Base-by-base conservation (phyloP, 2,113 vertebrate species). In the Urocolius indicus region DNA sequence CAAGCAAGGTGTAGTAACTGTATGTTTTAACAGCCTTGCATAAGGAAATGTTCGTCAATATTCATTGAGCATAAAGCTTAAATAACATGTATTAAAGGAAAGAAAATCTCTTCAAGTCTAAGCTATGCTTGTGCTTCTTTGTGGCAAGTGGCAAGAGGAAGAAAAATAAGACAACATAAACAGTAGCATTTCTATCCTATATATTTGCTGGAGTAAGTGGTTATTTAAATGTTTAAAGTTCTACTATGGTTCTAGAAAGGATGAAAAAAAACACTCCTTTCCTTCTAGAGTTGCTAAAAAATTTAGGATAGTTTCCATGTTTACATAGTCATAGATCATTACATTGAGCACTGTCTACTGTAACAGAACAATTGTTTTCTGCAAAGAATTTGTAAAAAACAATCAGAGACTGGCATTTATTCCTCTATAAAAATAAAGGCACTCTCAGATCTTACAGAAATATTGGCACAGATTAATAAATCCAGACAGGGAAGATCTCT, bases 401-500 rank as follows among this genome's bases (percentile, higher is more conserved):
- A 68, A 66, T 83, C 3, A 72, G 89, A 94, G 89, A 89, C 51
- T 92, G 80, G 86, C 58, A 94, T 94, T 91, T 87, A 95, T 95
- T 95, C 87, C 65, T 89, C 88, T 59, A 1, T 18, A 81, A 95
- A 95, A 29, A 96, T 83, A 93, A 96, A 96, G 90, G 46, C 66
- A 0, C 72, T 73, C 67, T 93, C 78, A 89, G 66, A 61, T 90
- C 69, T 83, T 55, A 84, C 52, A 94, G 49, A 88, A 97, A 95
- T 52, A 89, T 13, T 96, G 96, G 94, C 96, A 96, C 62, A 34
- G 75, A 63, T 61, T 91, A 90, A 91, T 65, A 69, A 93, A 88
- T 21, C 16, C 55, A 85, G 63, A 89, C 68, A 84, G 55, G 18
- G 61, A 49, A 92, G 61, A 82, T 62, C 41, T 75, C 55, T 51